Evolutionary conservation across 92 coral and sea anemone genomes (phyloP), one percentile per base, ranked within the genome.

Genomic region (Epizoanthus fatuus): DNA sequence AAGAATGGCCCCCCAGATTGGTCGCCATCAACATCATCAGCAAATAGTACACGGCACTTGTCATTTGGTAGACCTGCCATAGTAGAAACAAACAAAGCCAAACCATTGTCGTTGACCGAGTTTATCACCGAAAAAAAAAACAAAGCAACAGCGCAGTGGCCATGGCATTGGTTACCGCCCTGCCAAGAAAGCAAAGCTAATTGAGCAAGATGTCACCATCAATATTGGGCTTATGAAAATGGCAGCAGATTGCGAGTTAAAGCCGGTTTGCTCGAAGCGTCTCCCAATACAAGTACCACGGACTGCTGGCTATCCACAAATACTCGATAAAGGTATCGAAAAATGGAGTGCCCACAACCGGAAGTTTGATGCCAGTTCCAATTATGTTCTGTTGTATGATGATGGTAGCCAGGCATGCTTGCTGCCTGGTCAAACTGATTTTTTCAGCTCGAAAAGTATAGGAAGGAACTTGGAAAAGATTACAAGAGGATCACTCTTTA

Each of bases 271-370:
- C 65, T 74, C 83, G 45, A 85, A 85, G 80, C 70, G 89, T 42
- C 89, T 85, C 71, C 89, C 89, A 74, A 74, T 85, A 42, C 63
- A 80, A 74, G 83, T 85, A 60, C 83, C 83, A 85, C 75, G 64
- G 83, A 69, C 84, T 62, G 81, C 88, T 85, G 80, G 82, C 55
- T 64, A 75, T 35, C 79, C 79, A 14, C 66, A 70, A 29, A 85
- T 74, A 58, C 79, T 62, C 52, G 72, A 85, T 40, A 85, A 75
- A 53, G 88, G 75, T 49, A 75, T 65, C 74, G 83, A 85, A 60
- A 85, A 85, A 75, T 73, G 69, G 83, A 65, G 75, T 40, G 79
- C 81, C 56, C 64, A 73, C 74, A 74, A 85, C 55, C 59, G 88
- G 68, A 73, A 78, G 19, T 85, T 85, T 12, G 83, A 74, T 54